phyloP scores from a whole-genome alignment of 2,797 vertebrate genomes.

The Cyclura pinguis region DNA sequence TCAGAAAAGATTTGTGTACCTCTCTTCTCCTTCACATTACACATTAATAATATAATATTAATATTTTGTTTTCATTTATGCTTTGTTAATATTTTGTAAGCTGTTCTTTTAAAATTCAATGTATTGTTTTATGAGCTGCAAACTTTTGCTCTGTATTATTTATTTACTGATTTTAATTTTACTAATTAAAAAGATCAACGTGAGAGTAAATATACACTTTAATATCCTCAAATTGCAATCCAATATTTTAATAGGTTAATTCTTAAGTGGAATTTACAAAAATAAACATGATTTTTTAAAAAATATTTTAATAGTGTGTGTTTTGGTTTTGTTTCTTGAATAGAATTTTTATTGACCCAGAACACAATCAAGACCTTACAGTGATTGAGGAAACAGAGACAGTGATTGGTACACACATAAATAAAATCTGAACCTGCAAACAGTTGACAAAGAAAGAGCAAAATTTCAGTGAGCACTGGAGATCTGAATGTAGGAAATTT shows the following conservation, averaged over 20 bases:
- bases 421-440: conserved; percentile 1
- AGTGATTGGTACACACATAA: neutral
- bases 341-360: neutral
- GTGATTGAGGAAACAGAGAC: neutral
- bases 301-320: neutral
- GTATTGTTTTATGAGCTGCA: conserved; percentile 10
- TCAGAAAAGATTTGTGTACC: neutral
- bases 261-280: neutral
- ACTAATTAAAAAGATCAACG: neutral
- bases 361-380: neutral
- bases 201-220: neutral
- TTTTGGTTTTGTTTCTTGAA: neutral
- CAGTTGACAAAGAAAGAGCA: neutral
- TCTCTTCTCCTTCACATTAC: neutral
- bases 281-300: too few species aligned
- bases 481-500: neutral
- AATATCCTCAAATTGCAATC: neutral
- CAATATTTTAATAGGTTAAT: neutral
- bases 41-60: neutral
- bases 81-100: neutral
- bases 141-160: conserved; percentile 7
- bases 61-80: neutral
- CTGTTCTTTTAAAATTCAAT: neutral
- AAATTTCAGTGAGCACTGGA: neutral
- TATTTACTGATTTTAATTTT: neutral